Percentiles rank a stretch among this genome's conserved stretches.
Conservation (phyloP, 1,140 invertebrate genomes). For the Trichonephila clavata region DNA sequence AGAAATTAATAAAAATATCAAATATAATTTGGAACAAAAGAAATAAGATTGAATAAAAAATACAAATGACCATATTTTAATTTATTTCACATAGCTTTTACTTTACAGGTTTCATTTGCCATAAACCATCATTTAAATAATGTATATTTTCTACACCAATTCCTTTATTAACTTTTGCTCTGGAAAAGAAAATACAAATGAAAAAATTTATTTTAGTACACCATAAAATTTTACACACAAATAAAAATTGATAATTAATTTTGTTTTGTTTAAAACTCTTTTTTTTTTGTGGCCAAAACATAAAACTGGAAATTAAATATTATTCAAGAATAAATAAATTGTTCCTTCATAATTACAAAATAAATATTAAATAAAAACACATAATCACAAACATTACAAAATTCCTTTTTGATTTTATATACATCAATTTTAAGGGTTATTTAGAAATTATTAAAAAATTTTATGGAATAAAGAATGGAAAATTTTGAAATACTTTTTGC, state of each 20-base stretch:
- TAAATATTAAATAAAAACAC: neutral
- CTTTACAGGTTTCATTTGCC: constrained; percentile 98
- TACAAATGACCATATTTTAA: neutral
- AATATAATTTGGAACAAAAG: neutral
- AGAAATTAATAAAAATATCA: neutral
- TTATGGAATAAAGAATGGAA: no score
- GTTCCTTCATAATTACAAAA: neutral
- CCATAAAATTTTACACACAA: no score
- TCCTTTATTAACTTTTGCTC: constrained; percentile 96
- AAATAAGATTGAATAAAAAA: neutral
- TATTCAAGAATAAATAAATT: no score
- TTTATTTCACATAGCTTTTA: constrained; percentile 81
- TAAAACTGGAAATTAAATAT: no score
- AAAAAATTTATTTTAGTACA: neutral
- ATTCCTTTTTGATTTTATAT: neutral
- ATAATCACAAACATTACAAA: neutral
- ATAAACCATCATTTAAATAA: constrained; percentile 99
- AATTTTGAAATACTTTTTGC: no score
- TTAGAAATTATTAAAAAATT: neutral
- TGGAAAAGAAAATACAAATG: constrained; percentile 83
- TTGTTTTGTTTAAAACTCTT: no score
- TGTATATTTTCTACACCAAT: constrained; percentile 99
- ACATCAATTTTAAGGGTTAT: neutral
- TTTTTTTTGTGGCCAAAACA: no score
- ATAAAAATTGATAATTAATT: no score